Conservation (phyloP, 1,140 invertebrate species). For the Ylistrum balloti region DNA sequence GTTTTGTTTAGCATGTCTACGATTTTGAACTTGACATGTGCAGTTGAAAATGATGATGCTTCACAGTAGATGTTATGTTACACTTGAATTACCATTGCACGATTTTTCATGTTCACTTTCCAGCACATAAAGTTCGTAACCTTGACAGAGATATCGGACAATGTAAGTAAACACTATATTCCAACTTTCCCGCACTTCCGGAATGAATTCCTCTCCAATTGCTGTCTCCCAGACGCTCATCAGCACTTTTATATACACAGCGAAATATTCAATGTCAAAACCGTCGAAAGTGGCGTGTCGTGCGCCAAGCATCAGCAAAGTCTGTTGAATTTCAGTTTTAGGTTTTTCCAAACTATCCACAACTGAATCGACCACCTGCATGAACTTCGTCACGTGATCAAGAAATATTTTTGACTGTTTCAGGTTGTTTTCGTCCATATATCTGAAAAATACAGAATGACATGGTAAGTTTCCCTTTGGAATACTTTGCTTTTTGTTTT, state of each 20-base stretch:
- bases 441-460: conserved; percentile 54
- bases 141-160: conserved; percentile 67
- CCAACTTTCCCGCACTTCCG: conserved; percentile 72
- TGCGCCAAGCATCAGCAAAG: conserved; percentile 71
- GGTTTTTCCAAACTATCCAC: conserved; percentile 70
- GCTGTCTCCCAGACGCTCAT: conserved; percentile 72
- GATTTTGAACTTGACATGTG: not conserved
- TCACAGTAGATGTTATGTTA: not conserved
- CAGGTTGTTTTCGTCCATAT: conserved; percentile 61
- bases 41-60: not conserved
- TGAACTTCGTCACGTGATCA: conserved; percentile 69
- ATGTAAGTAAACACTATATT: conserved; percentile 67
- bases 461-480: no score
- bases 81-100: conserved; percentile 44
- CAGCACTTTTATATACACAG: conserved; percentile 70
- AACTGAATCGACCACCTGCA: conserved; percentile 69
- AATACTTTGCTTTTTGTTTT: no score
- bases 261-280: conserved; percentile 70
- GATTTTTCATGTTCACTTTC: conserved; percentile 52
- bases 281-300: conserved; percentile 71
- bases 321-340: conserved; percentile 62
- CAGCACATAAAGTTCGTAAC: conserved; percentile 67
- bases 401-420: conserved; percentile 56
- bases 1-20: not conserved
- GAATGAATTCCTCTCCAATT: conserved; percentile 73